Base-by-base conservation (phyloP, 2,888 invertebrate species). In the Acheta domesticus region DNA sequence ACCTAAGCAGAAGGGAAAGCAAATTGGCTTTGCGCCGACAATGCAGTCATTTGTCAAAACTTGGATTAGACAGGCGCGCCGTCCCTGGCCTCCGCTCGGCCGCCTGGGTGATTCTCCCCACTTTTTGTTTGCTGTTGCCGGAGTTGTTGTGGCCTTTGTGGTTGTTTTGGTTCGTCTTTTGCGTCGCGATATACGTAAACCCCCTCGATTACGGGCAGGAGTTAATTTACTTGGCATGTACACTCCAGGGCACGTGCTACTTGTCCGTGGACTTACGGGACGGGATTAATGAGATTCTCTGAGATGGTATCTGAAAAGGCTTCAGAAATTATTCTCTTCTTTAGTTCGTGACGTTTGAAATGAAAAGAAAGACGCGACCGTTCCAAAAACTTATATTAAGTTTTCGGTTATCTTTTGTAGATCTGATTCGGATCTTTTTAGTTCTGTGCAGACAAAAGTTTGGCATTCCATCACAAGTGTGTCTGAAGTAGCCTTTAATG, bases 41-140 rank as follows among this genome's bases (percentile, higher is more conserved):
- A 77, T 77, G 49, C 77, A 77, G 77, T 77, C 77, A 77, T 77
- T 77, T 77, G 77, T 77, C 77, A 77, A 49, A 49, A 62, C 36
- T 48, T 62, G 36, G 77, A 77, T 50, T 77, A 21, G 77, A 77
- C 77, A 77, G 77, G 50, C 62, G 62, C 14, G 62, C 62, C 62
- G 62, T 62, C 62, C 14, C 62, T n/a, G 62, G 16, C 62, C n/a
- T 62, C 14, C 14, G n/a, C n/a, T n/a, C n/a, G n/a, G 2, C 62
- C 62, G 62, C 62, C 62, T 62, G n/a, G 16, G 62, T 19, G 62
- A 62, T 62, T 62, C 62, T 62, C 62, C n/a, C 14, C 62, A 62
- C 16, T 62, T 62, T 62, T 62, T 62, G 62, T 62, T 62, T 62
- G 62, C n/a, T 62, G 62, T 62, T 62, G 62, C 16, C 62, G 14